A percentile compares a stretch with the other conserved stretches of the same genome.
Evolutionary conservation across 2,888 invertebrate species (phyloP).

Genomic region (Shargacucullia verbasci): DNA sequence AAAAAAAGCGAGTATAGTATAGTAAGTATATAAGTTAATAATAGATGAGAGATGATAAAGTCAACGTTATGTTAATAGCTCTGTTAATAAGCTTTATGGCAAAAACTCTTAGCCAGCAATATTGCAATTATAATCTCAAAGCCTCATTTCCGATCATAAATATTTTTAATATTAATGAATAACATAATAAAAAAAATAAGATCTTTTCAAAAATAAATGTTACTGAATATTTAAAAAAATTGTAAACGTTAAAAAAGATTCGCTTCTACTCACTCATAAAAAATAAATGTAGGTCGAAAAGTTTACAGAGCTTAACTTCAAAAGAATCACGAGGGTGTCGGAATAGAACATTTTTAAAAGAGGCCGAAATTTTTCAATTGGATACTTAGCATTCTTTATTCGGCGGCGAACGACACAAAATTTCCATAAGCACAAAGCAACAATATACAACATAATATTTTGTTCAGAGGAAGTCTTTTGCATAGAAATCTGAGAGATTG

Average conservation of each 20-base stretch:
- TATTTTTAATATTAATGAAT: too few relatives aligned
- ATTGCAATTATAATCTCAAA: too few relatives aligned
- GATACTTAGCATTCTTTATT: slow-evolving; percentile 65
- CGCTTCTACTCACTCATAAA: slow-evolving; percentile 17
- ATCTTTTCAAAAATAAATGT: slow-evolving; percentile 1
- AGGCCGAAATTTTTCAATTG: slow-evolving; percentile 64
- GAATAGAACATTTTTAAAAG: slow-evolving; percentile 56
- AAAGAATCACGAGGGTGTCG: slow-evolving; percentile 40
- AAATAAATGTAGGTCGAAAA: slow-evolving; percentile 43
- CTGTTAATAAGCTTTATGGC: too few relatives aligned
- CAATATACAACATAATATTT: slow-evolving; percentile 77
- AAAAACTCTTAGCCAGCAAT: too few relatives aligned
- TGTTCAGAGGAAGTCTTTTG: slow-evolving; percentile 75
- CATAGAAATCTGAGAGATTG: slow-evolving; percentile 80
- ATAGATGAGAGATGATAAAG: too few relatives aligned
- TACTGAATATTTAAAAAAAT: neutral
- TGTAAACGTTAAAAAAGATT: slow-evolving; percentile 28
- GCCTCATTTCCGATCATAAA: too few relatives aligned
- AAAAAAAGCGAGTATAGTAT: too few relatives aligned
- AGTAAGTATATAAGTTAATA: too few relatives aligned
- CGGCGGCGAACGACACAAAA: slow-evolving; percentile 67
- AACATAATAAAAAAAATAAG: neutral
- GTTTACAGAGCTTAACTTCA: slow-evolving; percentile 32
- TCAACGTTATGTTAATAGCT: too few relatives aligned
- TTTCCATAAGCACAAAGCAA: slow-evolving; percentile 79